Base-by-base conservation (phyloP, 2,797 vertebrate genomes). In the Hippopotamyrus pictus region DNA sequence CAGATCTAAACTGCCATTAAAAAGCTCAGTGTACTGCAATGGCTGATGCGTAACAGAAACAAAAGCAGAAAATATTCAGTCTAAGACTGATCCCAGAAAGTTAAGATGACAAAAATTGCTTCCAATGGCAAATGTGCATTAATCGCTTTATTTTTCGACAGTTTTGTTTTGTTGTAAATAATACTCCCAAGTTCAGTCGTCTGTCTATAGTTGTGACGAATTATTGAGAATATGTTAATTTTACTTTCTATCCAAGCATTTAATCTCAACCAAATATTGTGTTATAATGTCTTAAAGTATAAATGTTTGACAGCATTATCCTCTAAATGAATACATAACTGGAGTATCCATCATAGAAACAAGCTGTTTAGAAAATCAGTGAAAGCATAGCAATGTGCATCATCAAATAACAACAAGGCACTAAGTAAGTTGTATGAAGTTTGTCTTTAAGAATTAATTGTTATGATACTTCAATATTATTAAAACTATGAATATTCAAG, bases 1-100 rank as follows among this genome's bases (percentile, higher is more conserved):
- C 1, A 65, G 91, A 93, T 93, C 92, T 91, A 92, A 94, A 91
- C 88, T 89, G 86, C 41, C 33, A 86, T 92, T 91, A 89, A 92
- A 90, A 89, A 0, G 0, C 57, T 90, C 3, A 5, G 7, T 51
- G 86, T 65, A 11, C 33, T 88, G 57, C n/a, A 65, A 25, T 69
- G 37, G n/a, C 19, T 22, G 37, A 57, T 59, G 37, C 17, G 25
- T 41, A 86, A 17, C 51, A 41, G 85, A 8, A 54, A 50, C 79
- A 51, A 48, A 50, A 48, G n/a, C 7, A 29, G 7, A 48, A 22
- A 85, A 50, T 57, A 41, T 57, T 37, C 17, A n/a, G 14, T 41
- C 12, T 54, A 7, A 33, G 22, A 22, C 19, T 57, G 29, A 14
- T 29, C 54, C 14, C 25, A 83, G 46, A 85, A 85, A 84, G 22